phyloP scores from a whole-genome alignment of 2,113 vertebrate species.

The Grus americana region DNA sequence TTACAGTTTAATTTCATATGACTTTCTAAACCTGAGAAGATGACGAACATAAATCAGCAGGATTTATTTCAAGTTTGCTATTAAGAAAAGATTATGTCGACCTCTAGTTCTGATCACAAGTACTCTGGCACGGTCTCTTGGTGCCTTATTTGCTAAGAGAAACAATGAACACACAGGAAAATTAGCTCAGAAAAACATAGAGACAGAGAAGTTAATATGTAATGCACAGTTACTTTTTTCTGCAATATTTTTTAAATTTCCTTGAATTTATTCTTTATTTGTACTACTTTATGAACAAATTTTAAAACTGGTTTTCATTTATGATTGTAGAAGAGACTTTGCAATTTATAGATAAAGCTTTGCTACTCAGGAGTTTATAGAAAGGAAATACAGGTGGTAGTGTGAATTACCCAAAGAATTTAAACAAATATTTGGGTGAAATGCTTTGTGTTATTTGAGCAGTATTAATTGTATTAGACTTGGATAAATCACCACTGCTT shows the following conservation, averaged over 20 bases:
- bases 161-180: not conserved
- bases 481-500: not conserved
- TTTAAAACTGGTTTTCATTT: not conserved
- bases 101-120: not conserved
- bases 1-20: not conserved
- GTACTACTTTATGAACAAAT: not conserved
- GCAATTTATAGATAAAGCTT: not conserved
- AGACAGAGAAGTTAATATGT: not conserved
- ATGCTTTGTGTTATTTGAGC: not conserved
- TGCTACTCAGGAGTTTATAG: not conserved
- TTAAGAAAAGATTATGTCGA: not conserved
- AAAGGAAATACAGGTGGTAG: not conserved
- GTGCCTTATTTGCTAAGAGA: not conserved
- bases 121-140: not conserved
- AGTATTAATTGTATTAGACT: not conserved
- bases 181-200: not conserved
- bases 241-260: not conserved
- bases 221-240: not conserved
- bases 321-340: not conserved
- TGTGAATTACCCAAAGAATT: not conserved
- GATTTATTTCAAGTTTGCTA: not conserved
- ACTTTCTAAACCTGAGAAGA: not conserved
- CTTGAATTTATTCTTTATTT: not conserved
- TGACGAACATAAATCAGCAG: not conserved
- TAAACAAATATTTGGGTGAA: not conserved